Evolutionary conservation across 2,797 vertebrate genomes (phyloP).

Genomic region (Poeciliopsis turneri): DNA sequence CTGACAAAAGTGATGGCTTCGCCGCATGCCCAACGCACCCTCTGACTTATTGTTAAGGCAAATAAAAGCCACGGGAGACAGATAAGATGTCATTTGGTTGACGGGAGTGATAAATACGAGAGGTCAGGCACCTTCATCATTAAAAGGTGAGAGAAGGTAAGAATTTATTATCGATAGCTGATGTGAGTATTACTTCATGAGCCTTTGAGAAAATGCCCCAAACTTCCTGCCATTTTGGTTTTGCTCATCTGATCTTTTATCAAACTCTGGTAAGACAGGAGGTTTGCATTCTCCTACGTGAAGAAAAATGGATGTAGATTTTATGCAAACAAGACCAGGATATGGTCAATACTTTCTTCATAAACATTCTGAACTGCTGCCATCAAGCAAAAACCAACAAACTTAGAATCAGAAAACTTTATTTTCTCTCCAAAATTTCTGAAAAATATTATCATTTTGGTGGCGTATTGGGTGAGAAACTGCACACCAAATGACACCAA

Average conservation of each 20-base stretch:
- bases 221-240: neutral
- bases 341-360: neutral
- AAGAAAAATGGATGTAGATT: neutral
- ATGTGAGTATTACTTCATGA: slow-evolving; percentile 27
- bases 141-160: slow-evolving; percentile 71
- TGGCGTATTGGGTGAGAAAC: neutral
- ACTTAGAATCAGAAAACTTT: neutral
- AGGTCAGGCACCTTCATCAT: slow-evolving; percentile 56
- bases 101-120: slow-evolving; percentile 65
- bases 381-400: neutral
- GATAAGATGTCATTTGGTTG: slow-evolving; percentile 57
- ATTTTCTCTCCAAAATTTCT: neutral
- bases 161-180: slow-evolving; percentile 53
- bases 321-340: neutral
- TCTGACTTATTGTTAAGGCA: slow-evolving; percentile 71
- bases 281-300: neutral
- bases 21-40: slow-evolving; percentile 44
- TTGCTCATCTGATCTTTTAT: neutral
- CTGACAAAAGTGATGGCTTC: slow-evolving; percentile 77
- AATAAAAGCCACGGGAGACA: slow-evolving; percentile 66
- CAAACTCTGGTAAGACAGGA: neutral
- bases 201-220: slow-evolving; percentile 2
- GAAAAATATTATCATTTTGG: neutral
- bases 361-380: neutral
- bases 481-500: neutral